These are phyloP conservation scores for Semicossyphus pulcher DNA, from an alignment of 2,113 vertebrate genomes.

Conservation along the genomic window DNA sequence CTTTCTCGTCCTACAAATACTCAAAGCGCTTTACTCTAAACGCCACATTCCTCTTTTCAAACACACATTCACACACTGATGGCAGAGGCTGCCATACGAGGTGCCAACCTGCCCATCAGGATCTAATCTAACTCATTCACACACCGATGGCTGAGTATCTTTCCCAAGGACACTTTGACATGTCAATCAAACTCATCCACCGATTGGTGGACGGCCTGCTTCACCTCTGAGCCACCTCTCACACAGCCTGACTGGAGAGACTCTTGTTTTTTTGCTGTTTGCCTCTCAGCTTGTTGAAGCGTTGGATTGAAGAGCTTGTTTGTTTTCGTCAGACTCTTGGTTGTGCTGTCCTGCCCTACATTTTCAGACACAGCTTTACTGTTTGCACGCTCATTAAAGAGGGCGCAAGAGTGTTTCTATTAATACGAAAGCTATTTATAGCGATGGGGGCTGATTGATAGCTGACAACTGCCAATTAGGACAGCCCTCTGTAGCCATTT, in stretches of 20 bases:
- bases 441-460: conserved; percentile 53
- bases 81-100: not conserved
- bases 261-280: not conserved
- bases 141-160: not conserved
- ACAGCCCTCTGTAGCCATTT: conserved; percentile 50
- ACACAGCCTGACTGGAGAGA: not conserved
- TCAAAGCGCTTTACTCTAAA: not conserved
- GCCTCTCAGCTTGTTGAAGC: not conserved
- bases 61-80: not conserved
- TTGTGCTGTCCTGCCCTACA: conserved; percentile 45
- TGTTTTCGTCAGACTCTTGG: conserved; percentile 22
- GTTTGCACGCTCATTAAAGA: conserved; percentile 53
- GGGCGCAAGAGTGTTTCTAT: conserved; percentile 53
- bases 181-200: not conserved
- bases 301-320: conserved; percentile 2
- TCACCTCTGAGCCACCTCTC: not conserved
- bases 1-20: not conserved
- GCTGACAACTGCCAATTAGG: conserved; percentile 59
- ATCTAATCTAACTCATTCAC: not conserved
- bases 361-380: conserved; percentile 35
- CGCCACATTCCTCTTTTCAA: not conserved
- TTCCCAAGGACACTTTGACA: not conserved
- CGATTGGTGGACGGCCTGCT: not conserved
- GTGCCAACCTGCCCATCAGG: not conserved
- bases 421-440: conserved; percentile 63